Evolutionary conservation across 2,797 vertebrate genomes (phyloP), one percentile per base, ranked within the genome.

Genomic region (Enteromius paludinosus): DNA sequence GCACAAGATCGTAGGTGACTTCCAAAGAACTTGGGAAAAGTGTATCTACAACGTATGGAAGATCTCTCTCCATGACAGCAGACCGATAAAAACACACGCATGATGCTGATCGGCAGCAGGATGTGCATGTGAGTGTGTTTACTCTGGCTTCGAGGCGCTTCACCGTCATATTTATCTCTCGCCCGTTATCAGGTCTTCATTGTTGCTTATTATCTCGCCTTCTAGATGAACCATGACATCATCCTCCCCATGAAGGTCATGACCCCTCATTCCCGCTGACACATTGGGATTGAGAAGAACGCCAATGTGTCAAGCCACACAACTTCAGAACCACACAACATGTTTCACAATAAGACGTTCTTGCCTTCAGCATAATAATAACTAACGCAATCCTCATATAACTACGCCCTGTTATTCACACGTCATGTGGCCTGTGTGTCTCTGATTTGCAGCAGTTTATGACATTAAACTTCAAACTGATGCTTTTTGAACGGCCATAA

Each of bases 231-330:
- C 38, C 38, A 41, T 41, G 38, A 41, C 38, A 41, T 41, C 38
- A 41, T 41, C 38, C 8, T 41, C 38, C 9, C 8, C 38, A 10
- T 41, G 38, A 41, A 41, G 38, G 38, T 41, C 38, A 41, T 41
- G 78, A 87, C 86, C 88, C 84, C 78, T 15, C 9, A 33, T 30
- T 83, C 73, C 56, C 25, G 71, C 61, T 18, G 35, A 61, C 3
- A 59, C 41, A n/a, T 6, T 18, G 25, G 41, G 25, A 61, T 4
- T 18, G 28, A 38, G 17, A 4, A 54, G 41, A 1, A 28, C 59
- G 14, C 12, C 3, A 15, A 5, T 12, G 59, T 61, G 59, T 28
- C 3, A 25, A 61, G 59, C 59, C 15, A 7, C 59, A 62, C 1
- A 3, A n/a, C 5, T 47, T 18, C 9, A 70, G 15, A 5, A 70